A percentile compares a stretch with the other conserved stretches of the same genome.
Conservation (phyloP, 2,113 vertebrate species). For the Rutilus rutilus region DNA sequence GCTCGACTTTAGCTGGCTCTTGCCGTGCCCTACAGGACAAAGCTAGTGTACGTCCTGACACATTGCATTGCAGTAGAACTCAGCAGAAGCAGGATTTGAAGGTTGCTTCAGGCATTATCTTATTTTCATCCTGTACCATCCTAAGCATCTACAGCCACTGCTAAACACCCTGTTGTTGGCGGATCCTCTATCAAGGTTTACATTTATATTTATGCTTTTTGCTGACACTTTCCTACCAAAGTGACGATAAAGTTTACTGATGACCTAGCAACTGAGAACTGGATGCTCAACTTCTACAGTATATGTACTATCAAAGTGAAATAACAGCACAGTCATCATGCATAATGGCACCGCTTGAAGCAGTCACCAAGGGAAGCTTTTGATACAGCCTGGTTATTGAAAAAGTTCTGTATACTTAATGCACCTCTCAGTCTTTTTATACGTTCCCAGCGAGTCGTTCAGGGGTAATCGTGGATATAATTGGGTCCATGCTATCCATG, state of each 20-base stretch:
- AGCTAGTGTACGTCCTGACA: not conserved
- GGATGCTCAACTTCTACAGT: not conserved
- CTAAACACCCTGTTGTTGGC: not conserved
- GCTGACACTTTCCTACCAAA: slow-evolving; percentile 11
- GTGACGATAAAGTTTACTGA: slow-evolving; percentile 13
- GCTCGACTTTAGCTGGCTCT: not conserved
- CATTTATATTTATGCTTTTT: slow-evolving; percentile 21
- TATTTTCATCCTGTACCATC: slow-evolving; percentile 3
- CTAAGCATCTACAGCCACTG: slow-evolving; percentile 6
- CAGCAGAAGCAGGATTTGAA: slow-evolving; percentile 7
- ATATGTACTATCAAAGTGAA: slow-evolving; percentile 10
- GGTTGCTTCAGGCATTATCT: not conserved
- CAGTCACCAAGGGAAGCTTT: not conserved
- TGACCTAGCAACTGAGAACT: not conserved
- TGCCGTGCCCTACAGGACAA: slow-evolving; percentile 1
- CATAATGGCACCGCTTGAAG: slow-evolving; percentile 7
- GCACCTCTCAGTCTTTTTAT: not conserved
- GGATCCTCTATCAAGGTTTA: not conserved
- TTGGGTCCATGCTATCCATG: not conserved
- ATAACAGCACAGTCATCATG: slow-evolving; percentile 24
- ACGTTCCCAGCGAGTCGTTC: not conserved
- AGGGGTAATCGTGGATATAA: not conserved
- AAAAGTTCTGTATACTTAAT: not conserved
- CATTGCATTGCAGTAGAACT: not conserved
- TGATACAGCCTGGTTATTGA: not conserved